Conservation (phyloP, 1,140 invertebrate genomes). For the honey bee (Apis mellifera) region Amel_HAv3.1 CM009939.2:4281001-4281500, state of each 20-base stretch:
- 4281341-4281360: background rate
- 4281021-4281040: background rate
- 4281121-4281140: background rate
- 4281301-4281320: background rate
- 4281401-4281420: background rate
- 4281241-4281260: background rate
- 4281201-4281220: background rate
- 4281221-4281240: background rate
- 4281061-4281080: background rate
- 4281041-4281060: background rate
- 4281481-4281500: background rate
- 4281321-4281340: background rate
- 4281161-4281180: too few species aligned
- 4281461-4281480: background rate
- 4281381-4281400: slow-evolving; percentile 2
- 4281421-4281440: background rate
- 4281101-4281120: background rate
- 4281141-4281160: too few species aligned
- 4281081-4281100: background rate
- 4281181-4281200: too few species aligned
- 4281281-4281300: background rate
- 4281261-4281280: background rate
- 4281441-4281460: background rate
- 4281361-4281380: background rate
- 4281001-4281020: slow-evolving; percentile 7